These are phyloP conservation scores for Cryptocheilus praepositus DNA, from an alignment of 2,888 invertebrate genomes.

Conservation along the genomic window DNA sequence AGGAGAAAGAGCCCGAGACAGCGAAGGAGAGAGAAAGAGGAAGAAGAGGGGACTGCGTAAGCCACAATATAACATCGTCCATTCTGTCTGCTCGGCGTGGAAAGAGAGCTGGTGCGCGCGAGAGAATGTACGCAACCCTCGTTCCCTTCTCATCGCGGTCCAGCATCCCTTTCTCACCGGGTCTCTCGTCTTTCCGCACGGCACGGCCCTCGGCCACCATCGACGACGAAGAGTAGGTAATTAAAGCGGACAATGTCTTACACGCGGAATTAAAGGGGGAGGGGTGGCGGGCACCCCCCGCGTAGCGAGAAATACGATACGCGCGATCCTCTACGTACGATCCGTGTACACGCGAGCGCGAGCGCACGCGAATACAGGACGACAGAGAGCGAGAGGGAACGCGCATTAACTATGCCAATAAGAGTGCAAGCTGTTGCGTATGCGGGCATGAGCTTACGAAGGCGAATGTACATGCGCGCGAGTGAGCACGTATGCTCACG, in stretches of 20 bases:
- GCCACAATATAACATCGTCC: slow-evolving; percentile 7
- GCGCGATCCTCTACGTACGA: slow-evolving; percentile 28
- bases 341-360: too few species aligned
- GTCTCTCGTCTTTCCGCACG: slow-evolving; percentile 1
- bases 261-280: slow-evolving; percentile 45
- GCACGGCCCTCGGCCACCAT: slow-evolving; percentile 43
- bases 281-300: slow-evolving; percentile 26
- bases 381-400: too few species aligned
- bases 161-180: not conserved
- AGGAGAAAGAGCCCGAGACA: not conserved
- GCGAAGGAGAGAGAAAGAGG: not conserved
- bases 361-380: too few species aligned
- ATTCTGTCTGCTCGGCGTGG: not conserved
- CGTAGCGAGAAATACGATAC: slow-evolving; percentile 47
- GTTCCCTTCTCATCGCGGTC: slow-evolving; percentile 4
- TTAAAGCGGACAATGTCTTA: slow-evolving; percentile 58
- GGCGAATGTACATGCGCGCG: not conserved
- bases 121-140: slow-evolving; percentile 2
- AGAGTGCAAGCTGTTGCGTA: too few species aligned
- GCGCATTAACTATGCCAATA: slow-evolving; percentile 1
- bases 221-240: slow-evolving; percentile 51
- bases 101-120: slow-evolving; percentile 1
- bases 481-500: not conserved
- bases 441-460: too few species aligned
- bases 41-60: not conserved